Conservation (phyloP, 2,888 invertebrate species). For the Ryuthela nishihirai region DNA sequence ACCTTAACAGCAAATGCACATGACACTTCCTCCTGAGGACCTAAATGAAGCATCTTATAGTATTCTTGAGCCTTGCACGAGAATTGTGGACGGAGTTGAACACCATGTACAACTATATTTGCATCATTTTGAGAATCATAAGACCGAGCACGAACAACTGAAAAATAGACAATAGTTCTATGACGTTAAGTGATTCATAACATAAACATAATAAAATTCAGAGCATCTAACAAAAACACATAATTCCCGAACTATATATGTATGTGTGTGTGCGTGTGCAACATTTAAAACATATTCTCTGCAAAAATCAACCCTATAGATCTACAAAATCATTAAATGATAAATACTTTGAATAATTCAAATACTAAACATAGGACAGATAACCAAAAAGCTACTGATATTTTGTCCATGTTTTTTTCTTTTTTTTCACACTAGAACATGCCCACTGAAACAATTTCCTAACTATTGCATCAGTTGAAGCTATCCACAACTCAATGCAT, state of each 20-base stretch:
- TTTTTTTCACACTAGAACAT: too few relatives aligned
- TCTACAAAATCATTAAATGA: too few relatives aligned
- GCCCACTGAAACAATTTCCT: too few relatives aligned
- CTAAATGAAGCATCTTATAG: conserved; percentile 63
- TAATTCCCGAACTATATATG: not conserved
- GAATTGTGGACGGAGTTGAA: conserved; percentile 76
- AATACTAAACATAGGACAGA: too few relatives aligned
- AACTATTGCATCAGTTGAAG: too few relatives aligned
- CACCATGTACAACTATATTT: conserved; percentile 75
- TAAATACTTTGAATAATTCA: too few relatives aligned
- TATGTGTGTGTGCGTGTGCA: too few relatives aligned
- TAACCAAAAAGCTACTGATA: too few relatives aligned
- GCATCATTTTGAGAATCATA: conserved; percentile 17
- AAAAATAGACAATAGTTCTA: conserved; percentile 7
- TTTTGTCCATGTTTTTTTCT: too few relatives aligned
- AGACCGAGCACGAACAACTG: conserved; percentile 50
- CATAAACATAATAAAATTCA: conserved; percentile 1
- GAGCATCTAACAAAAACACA: not conserved
- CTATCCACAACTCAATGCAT: too few relatives aligned
- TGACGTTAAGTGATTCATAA: not conserved
- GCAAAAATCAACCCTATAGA: too few relatives aligned
- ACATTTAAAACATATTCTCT: too few relatives aligned
- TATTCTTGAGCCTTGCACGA: conserved; percentile 74
- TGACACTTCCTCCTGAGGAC: conserved; percentile 64
- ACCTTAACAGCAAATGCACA: conserved; percentile 73